These are phyloP conservation scores for Ephialtes manifestator DNA, from an alignment of 2,888 invertebrate species.

Conservation along the genomic window DNA sequence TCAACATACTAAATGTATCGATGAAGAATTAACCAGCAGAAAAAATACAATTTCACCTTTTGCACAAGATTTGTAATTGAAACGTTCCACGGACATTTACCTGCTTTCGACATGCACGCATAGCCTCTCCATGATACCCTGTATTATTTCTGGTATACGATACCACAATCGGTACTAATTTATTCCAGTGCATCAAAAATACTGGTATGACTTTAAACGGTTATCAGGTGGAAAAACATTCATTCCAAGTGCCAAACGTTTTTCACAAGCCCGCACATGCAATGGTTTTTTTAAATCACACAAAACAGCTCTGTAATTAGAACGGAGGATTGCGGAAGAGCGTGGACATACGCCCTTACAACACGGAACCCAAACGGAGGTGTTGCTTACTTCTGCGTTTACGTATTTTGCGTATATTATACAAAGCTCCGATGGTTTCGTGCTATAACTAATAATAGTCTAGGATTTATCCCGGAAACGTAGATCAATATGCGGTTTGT, in stretches of 20 bases:
- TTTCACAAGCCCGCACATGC: neutral
- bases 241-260: neutral
- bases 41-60: no score
- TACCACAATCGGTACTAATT: neutral
- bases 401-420: neutral
- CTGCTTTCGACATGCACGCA: neutral
- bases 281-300: neutral
- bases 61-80: no score
- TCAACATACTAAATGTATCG: no score
- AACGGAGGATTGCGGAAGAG: neutral
- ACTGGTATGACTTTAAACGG: neutral
- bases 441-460: neutral
- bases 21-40: no score
- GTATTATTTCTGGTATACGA: conserved; percentile 40
- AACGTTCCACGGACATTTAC: neutral
- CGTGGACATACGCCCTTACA: conserved; percentile 23
- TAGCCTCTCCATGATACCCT: conserved; percentile 20
- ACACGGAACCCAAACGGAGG: neutral
- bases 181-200: neutral
- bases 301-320: neutral
- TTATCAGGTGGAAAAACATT: neutral
- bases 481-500: neutral
- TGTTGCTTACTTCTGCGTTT: neutral
- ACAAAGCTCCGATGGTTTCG: neutral
- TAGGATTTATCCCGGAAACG: neutral